These are phyloP conservation scores for Gallinago nigripennis DNA, from an alignment of 2,797 vertebrate species.

Conservation along the genomic window DNA sequence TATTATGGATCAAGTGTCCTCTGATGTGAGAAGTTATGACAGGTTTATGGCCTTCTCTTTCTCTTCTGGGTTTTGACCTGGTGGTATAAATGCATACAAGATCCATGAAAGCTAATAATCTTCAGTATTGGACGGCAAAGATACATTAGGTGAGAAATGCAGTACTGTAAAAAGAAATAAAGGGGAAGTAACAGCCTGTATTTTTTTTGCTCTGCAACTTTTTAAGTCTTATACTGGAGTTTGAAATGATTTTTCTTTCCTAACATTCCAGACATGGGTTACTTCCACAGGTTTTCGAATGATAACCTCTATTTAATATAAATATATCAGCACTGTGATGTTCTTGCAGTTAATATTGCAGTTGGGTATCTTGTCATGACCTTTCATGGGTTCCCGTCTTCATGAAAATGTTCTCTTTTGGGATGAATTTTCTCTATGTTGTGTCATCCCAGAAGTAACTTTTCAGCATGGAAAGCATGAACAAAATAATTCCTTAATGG, in stretches of 20 bases:
- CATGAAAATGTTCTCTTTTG: neutral
- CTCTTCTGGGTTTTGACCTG: neutral
- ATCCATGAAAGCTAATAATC: neutral
- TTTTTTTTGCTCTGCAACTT: neutral
- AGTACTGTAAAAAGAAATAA: neutral
- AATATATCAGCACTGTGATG: neutral
- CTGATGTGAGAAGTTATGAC: neutral
- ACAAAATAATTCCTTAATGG: slow-evolving; percentile 4
- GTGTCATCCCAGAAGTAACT: slow-evolving; percentile 9
- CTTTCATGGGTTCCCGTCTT: neutral
- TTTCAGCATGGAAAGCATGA: neutral
- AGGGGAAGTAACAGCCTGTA: neutral
- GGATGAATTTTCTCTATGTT: neutral
- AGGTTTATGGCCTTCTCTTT: neutral
- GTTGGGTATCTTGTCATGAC: neutral
- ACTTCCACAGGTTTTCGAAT: neutral
- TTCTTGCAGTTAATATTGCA: neutral
- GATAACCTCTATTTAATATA: neutral
- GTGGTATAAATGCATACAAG: neutral
- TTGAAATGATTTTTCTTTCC: neutral
- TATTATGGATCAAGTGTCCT: neutral
- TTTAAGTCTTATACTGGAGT: neutral
- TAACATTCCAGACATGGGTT: neutral
- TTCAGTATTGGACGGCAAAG: neutral
- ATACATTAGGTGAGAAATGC: neutral